A percentile compares a stretch with the other conserved stretches of the same genome.
phyloP scores from a whole-genome alignment of 2,113 vertebrate genomes.

The Trichechus manatus region DNA sequence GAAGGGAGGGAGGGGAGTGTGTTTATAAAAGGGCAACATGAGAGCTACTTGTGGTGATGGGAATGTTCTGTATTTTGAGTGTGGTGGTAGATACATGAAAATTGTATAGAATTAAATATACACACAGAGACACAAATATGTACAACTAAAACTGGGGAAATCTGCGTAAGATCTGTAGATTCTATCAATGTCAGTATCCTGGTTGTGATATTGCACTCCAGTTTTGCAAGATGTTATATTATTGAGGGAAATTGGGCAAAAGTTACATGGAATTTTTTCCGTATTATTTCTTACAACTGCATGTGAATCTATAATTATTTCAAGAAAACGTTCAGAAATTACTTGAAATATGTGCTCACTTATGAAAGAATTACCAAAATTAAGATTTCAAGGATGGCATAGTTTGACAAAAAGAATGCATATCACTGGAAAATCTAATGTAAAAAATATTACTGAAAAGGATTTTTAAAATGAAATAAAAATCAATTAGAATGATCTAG shows the following conservation, averaged over 20 bases:
- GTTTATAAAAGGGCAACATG: neutral
- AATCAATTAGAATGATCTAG: neutral
- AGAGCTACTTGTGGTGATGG: no score
- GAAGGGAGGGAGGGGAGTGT: no score
- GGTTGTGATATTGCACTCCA: neutral
- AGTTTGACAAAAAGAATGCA: neutral
- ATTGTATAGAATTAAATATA: neutral
- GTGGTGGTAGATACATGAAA: neutral
- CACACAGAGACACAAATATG: neutral
- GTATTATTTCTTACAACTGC: neutral
- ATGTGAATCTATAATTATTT: neutral
- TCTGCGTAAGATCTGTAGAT: neutral
- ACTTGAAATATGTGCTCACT: neutral
- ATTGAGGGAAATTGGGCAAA: neutral
- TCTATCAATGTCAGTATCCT: neutral
- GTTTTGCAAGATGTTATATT: neutral
- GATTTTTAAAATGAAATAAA: neutral
- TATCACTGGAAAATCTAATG: neutral
- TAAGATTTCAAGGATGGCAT: neutral
- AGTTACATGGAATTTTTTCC: neutral
- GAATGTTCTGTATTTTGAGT: neutral
- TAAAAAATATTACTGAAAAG: constrained; percentile 22
- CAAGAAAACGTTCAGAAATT: constrained; percentile 10
- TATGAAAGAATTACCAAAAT: constrained; percentile 20
- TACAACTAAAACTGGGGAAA: neutral